These are phyloP conservation scores for Tethya wilhelma DNA, from an alignment of 37 sponge, comb jelly and placozoan genomes.

Conservation along the genomic window DNA sequence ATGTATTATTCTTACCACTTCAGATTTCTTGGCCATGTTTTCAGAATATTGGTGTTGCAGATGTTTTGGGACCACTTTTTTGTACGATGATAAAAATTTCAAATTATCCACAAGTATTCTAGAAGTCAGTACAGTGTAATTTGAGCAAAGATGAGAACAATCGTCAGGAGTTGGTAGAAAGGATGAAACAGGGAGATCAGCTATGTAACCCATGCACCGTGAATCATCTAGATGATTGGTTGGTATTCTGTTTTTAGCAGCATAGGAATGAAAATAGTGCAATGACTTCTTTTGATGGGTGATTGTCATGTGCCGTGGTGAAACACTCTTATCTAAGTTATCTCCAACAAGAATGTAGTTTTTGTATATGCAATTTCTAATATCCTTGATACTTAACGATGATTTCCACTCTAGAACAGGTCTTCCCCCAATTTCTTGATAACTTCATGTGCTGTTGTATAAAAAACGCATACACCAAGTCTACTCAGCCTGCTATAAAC, in stretches of 20 bases:
- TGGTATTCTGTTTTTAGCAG: neutral
- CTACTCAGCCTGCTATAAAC: slow-evolving; percentile 29
- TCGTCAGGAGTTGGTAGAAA: slow-evolving; percentile 16
- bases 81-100: slow-evolving; percentile 9
- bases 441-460: neutral
- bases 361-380: neutral
- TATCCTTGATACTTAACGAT: neutral
- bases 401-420: neutral
- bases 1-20: slow-evolving; percentile 1
- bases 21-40: slow-evolving; percentile 19
- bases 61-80: slow-evolving; percentile 9
- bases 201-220: neutral
- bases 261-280: slow-evolving; percentile 4
- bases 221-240: neutral
- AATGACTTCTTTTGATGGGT: neutral
- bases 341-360: slow-evolving; percentile 44
- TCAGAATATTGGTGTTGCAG: slow-evolving; percentile 7
- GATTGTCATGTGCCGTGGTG: neutral
- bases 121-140: slow-evolving; percentile 13
- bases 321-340: slow-evolving; percentile 27
- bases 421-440: neutral
- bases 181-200: neutral
- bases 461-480: neutral
- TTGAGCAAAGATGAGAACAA: slow-evolving; percentile 3
- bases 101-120: slow-evolving; percentile 11